Evolutionary conservation across 1,140 invertebrate species (phyloP), one percentile per base, ranked within the genome.

Genomic region (Hermetia illucens): DNA sequence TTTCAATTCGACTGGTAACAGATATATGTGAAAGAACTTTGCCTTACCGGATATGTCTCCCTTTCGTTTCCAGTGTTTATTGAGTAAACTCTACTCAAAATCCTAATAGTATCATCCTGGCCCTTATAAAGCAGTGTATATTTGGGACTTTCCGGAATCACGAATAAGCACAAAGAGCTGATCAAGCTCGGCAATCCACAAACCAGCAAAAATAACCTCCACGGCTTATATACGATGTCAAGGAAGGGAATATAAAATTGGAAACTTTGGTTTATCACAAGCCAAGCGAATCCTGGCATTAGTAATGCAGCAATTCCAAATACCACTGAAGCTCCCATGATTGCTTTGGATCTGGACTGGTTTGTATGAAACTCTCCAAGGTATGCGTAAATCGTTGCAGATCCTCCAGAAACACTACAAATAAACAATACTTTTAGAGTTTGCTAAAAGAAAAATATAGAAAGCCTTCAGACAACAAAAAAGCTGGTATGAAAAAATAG

Each of bases 91-190:
- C 55, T 63, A 34, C 55, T 55, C 2, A 82, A 52, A 17, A 78
- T 58, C 21, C 62, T 45, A 3, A 79, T 47, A 2, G 77, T 68
- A 44, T 76, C 68, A 1, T 71, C 59, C 8, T 63, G 51, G 44
- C 61, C 64, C 38, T 74, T 73, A 51, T 69, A 64, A 0, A 69
- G 65, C 4, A 81, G 52, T 5, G 80, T 60, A 54, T 73, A 86
- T 52, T 81, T 81, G 0, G 83, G 82, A 50, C 77, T 84, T 50
- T 86, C 82, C 0, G 74, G 74, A 12, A 75, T 63, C 4, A 63
- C 56, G 9, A 71, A 64, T 1, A 69, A 46, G 45, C 71, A 54
- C 0, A 72, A 10, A 2, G 38, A 39, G 18, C 41, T 36, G 16
- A 48, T 15, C 8, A 44, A 38, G 16, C 46, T 40, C 1, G 42